Evolutionary conservation across 2,113 vertebrate species (phyloP).

Genomic region (Pipa parva): DNA sequence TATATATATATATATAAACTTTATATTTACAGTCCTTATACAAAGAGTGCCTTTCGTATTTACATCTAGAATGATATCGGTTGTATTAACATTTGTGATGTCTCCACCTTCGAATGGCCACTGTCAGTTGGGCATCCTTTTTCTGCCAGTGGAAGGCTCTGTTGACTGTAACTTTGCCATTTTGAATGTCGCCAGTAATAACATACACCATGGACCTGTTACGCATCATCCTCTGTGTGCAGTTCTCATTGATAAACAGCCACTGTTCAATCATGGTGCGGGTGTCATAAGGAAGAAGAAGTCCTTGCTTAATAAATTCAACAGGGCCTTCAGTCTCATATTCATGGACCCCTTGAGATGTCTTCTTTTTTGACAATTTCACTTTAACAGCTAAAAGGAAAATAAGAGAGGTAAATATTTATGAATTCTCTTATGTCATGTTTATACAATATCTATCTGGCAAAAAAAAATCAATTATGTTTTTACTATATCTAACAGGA

Average conservation of each 20-base stretch:
- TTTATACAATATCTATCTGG: background rate
- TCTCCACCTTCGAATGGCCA: slow-evolving; percentile 77
- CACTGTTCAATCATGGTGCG: slow-evolving; percentile 74
- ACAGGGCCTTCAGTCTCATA: slow-evolving; percentile 72
- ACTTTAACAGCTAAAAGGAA: slow-evolving; percentile 71
- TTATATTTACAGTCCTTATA: slow-evolving; percentile 51
- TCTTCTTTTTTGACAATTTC: slow-evolving; percentile 66
- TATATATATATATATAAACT: slow-evolving; percentile 43
- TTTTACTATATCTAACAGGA: too few species aligned
- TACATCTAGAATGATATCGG: slow-evolving; percentile 11
- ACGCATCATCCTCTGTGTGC: slow-evolving; percentile 60
- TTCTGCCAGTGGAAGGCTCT: slow-evolving; percentile 77
- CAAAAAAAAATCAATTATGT: background rate
- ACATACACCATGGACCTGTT: slow-evolving; percentile 69
- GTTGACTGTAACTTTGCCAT: slow-evolving; percentile 61
- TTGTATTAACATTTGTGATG: slow-evolving; percentile 71
- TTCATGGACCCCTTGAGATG: slow-evolving; percentile 57
- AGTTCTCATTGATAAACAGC: slow-evolving; percentile 78
- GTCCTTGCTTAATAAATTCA: slow-evolving; percentile 73
- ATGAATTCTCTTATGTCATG: background rate
- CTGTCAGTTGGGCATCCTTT: slow-evolving; percentile 66
- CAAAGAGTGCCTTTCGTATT: slow-evolving; percentile 18
- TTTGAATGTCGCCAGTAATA: slow-evolving; percentile 66
- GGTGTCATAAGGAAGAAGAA: slow-evolving; percentile 75
- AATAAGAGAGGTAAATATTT: slow-evolving; percentile 5